phyloP scores from a whole-genome alignment of 2,888 invertebrate genomes.

The Ophion ellenae region DNA sequence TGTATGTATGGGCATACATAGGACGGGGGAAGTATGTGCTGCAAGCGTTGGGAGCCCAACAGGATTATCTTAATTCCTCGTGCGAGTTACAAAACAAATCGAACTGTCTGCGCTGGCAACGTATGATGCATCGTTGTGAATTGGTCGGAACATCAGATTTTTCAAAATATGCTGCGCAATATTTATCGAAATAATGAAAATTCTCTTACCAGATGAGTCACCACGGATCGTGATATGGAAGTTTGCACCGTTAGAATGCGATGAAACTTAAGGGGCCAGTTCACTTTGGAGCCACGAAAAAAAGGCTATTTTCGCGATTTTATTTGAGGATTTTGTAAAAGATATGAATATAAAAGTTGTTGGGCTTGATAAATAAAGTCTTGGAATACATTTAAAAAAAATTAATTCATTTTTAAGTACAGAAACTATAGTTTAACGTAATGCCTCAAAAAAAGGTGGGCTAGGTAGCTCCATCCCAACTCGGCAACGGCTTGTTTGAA shows the following conservation, averaged over 20 bases:
- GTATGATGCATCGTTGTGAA: neutral
- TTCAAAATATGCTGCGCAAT: neutral
- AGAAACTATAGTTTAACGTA: no score
- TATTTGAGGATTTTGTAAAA: no score
- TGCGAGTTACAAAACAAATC: slow-evolving; percentile 27
- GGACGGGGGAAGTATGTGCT: neutral
- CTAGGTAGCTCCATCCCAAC: no score
- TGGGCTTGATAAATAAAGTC: no score
- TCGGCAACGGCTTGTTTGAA: no score
- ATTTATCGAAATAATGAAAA: neutral
- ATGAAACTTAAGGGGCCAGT: no score
- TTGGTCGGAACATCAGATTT: neutral
- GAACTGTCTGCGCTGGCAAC: neutral
- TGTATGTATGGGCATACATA: slow-evolving; percentile 24
- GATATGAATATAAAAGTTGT: no score
- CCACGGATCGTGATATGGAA: neutral
- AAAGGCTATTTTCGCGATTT: no score
- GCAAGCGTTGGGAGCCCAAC: slow-evolving; percentile 45
- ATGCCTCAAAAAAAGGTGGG: no score
- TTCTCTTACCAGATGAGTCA: neutral
- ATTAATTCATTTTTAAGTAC: no score
- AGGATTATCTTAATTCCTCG: slow-evolving; percentile 60
- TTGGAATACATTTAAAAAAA: no score
- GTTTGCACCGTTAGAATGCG: neutral
- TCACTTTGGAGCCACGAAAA: no score